Percentiles rank a stretch among this genome's conserved stretches.
Conservation (phyloP, 2,113 vertebrate genomes). For the Labeo catla region DNA sequence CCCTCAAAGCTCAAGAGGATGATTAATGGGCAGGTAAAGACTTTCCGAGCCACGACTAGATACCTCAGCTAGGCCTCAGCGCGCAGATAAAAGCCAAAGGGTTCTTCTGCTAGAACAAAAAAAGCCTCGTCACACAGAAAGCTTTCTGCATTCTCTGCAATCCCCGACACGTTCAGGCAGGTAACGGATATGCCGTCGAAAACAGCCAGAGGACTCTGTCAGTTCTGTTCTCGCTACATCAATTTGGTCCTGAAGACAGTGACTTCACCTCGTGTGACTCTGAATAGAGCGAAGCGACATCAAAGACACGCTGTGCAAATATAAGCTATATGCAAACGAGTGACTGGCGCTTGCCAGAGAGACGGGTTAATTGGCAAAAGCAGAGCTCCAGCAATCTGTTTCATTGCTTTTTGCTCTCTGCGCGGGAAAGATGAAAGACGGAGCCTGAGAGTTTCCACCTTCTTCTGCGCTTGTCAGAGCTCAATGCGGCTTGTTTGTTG, state of each 20-base stretch:
- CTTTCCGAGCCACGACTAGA: slow-evolving; percentile 11
- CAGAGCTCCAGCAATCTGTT: slow-evolving; percentile 2
- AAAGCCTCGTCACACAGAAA: slow-evolving; percentile 42
- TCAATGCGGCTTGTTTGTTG: background rate
- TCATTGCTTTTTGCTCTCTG: slow-evolving; percentile 7
- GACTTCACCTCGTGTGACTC: slow-evolving; percentile 33
- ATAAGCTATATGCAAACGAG: slow-evolving; percentile 47
- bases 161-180: slow-evolving; percentile 55
- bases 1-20: slow-evolving; percentile 22
- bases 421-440: slow-evolving; percentile 19
- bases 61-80: slow-evolving; percentile 28
- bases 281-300: slow-evolving; percentile 38
- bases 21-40: slow-evolving; percentile 44
- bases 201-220: slow-evolving; percentile 21
- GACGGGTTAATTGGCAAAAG: slow-evolving; percentile 43
- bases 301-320: slow-evolving; percentile 49
- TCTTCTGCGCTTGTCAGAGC: slow-evolving; percentile 9
- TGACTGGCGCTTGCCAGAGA: slow-evolving; percentile 31
- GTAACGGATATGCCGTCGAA: background rate
- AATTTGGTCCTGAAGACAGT: slow-evolving; percentile 45
- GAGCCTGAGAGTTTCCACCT: background rate
- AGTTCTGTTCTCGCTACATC: slow-evolving; percentile 39
- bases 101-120: slow-evolving; percentile 32
- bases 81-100: slow-evolving; percentile 33
- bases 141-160: slow-evolving; percentile 50